A percentile compares a stretch with the other conserved stretches of the same genome.
phyloP scores from a whole-genome alignment of 2,888 invertebrate genomes.

The Conchocele bisecta region DNA sequence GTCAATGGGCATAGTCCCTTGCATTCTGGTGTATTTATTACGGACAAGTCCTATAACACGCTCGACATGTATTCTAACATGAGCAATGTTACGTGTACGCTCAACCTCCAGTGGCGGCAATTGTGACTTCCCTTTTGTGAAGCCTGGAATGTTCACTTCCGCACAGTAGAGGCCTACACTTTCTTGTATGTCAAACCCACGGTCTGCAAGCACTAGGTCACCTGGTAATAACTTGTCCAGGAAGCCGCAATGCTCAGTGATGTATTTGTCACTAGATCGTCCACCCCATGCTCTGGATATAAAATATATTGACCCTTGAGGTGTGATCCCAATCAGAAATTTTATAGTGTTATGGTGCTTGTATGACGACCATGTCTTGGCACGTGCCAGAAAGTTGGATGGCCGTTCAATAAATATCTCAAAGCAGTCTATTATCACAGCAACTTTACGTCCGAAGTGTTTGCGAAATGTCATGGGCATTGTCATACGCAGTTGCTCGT shows the following conservation, averaged over 20 bases:
- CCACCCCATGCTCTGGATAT: conserved; percentile 67
- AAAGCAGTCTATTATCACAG: conserved; percentile 53
- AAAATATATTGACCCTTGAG: conserved; percentile 61
- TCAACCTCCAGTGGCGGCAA: conserved; percentile 51
- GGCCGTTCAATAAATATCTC: conserved; percentile 50
- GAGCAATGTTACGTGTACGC: conserved; percentile 47
- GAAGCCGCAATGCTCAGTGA: conserved; percentile 60
- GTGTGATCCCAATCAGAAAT: conserved; percentile 65
- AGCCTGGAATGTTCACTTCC: conserved; percentile 52
- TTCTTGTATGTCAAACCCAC: conserved; percentile 52
- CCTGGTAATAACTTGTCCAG: conserved; percentile 46
- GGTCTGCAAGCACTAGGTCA: conserved; percentile 53
- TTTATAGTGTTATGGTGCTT: conserved; percentile 64
- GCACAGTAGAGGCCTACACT: no score
- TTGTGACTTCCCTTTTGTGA: conserved; percentile 55
- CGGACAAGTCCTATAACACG: conserved; percentile 51
- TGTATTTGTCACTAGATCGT: conserved; percentile 59
- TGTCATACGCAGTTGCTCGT: conserved; percentile 34
- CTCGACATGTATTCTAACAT: conserved; percentile 58
- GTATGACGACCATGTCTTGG: conserved; percentile 59
- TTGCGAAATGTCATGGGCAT: conserved; percentile 37
- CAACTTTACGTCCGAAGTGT: conserved; percentile 31
- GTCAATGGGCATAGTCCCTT: conserved; percentile 35
- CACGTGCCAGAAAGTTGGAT: conserved; percentile 49
- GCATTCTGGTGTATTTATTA: conserved; percentile 52